Percentiles rank a stretch among this genome's conserved stretches.
phyloP scores from a whole-genome alignment of 2,888 invertebrate species.

The Tetramorium bicarinatum region DNA sequence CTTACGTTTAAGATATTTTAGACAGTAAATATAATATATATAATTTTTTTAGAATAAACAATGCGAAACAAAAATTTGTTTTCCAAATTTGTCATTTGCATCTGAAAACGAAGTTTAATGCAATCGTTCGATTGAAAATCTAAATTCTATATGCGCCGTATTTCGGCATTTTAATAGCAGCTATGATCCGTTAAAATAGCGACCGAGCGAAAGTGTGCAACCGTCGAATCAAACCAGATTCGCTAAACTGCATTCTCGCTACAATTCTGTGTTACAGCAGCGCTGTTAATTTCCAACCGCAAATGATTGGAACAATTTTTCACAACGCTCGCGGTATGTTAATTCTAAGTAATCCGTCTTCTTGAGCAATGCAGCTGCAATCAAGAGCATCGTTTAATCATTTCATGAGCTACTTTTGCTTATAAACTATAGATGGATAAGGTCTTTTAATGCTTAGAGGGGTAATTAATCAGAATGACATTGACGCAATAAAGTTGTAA shows the following conservation, averaged over 20 bases:
- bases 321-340: constrained; percentile 30
- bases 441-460: constrained; percentile 21
- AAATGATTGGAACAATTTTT: constrained; percentile 41
- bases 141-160: not conserved
- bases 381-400: constrained; percentile 34
- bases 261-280: constrained; percentile 24
- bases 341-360: constrained; percentile 42
- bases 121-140: not conserved
- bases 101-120: not conserved
- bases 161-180: not conserved
- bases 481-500: constrained; percentile 7
- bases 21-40: not conserved
- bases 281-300: constrained; percentile 31
- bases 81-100: not conserved
- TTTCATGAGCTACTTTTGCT: constrained; percentile 32
- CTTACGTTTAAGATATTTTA: not conserved
- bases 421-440: constrained; percentile 21
- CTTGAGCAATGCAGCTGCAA: constrained; percentile 30
- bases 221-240: constrained; percentile 39
- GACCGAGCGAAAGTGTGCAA: constrained; percentile 20
- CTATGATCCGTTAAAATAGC: constrained; percentile 16
- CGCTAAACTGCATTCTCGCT: constrained; percentile 37
- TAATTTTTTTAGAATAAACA: not conserved
- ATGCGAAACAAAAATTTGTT: not conserved
- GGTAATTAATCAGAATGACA: constrained; percentile 38